Evolutionary conservation across 2,888 invertebrate species (phyloP), one percentile per base, ranked within the genome.

Genomic region (Hydrotaea diabolus): DNA sequence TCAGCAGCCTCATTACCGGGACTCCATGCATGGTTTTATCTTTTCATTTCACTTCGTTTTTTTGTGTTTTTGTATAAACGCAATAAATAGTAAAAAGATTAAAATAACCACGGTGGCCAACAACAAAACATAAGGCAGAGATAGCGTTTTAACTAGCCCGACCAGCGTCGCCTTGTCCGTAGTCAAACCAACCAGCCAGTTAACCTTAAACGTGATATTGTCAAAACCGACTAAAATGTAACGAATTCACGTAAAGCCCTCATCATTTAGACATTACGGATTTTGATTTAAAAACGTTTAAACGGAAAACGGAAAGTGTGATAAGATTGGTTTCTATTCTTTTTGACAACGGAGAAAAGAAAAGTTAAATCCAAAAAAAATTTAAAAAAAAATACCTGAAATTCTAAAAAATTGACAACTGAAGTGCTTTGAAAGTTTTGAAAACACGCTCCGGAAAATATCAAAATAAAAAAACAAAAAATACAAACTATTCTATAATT

Each of bases 271-370:
- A 59, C 59, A 23, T 26, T 26, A 13, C 26, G 59, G 23, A 15
- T 59, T 59, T 59, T 19, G 59, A 59, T 59, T 23, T 26, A 26
- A 59, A 59, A 23, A 59, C 59, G 59, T 26, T 26, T 26, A 23
- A 26, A 59, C 59, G 59, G 7, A 4, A 2, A 31, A 31, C 31
- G 7, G 7, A 31, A 31, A 31, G 7, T 7, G 3, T 31, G 31
- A 7, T 7, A 31, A 31, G 31, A 31, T 31, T 31, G 3, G 31
- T 31, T 31, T 31, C 31, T 2, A 31, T 2, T 2, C 31, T n/a
- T n/a, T n/a, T n/a, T n/a, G n/a, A n/a, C n/a, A n/a, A n/a, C n/a
- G n/a, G 31, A 31, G 31, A 31, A 31, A 31, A 31, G 31, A 31
- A 31, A 31, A 31, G 2, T 31, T 7, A 31, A 31, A 31, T 31